Evolutionary conservation across 2,888 invertebrate species (phyloP).

Genomic region (Venusia cambrica): DNA sequence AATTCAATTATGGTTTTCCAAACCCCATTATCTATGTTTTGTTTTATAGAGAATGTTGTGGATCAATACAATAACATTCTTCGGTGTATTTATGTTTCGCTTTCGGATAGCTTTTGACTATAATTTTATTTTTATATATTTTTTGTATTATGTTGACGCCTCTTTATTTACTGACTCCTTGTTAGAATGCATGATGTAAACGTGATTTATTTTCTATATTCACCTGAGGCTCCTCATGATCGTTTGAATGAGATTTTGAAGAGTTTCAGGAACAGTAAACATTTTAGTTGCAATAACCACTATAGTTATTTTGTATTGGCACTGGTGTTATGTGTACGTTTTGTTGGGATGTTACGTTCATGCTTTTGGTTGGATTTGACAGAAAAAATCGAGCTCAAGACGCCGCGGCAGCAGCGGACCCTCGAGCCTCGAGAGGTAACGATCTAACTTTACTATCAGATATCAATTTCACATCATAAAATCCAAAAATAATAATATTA

Average conservation of each 20-base stretch:
- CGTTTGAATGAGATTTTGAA: slow-evolving; percentile 36
- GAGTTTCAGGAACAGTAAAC: slow-evolving; percentile 54
- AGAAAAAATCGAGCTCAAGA: slow-evolving; percentile 72
- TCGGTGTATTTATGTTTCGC: slow-evolving; percentile 43
- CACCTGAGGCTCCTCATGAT: slow-evolving; percentile 48
- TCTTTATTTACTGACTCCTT: slow-evolving; percentile 54
- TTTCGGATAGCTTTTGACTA: slow-evolving; percentile 68
- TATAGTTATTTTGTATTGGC: slow-evolving; percentile 77
- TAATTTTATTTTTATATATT: slow-evolving; percentile 43
- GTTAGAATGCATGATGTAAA: slow-evolving; percentile 66
- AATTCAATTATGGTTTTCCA: slow-evolving; percentile 25
- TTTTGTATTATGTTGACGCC: slow-evolving; percentile 52
- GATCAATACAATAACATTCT: slow-evolving; percentile 60
- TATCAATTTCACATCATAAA: neutral
- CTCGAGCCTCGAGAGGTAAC: slow-evolving; percentile 64
- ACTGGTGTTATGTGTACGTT: slow-evolving; percentile 64
- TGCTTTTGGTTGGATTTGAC: slow-evolving; percentile 53
- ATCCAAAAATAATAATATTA: neutral
- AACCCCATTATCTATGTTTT: slow-evolving; percentile 33
- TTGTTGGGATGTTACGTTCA: slow-evolving; percentile 39
- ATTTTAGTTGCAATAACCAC: slow-evolving; percentile 74
- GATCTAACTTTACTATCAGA: neutral
- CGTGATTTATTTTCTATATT: slow-evolving; percentile 50
- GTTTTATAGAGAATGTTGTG: slow-evolving; percentile 70
- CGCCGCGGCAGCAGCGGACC: slow-evolving; percentile 63